Base-by-base conservation (phyloP, 2,113 vertebrate genomes). In the Aramus guarauna region DNA sequence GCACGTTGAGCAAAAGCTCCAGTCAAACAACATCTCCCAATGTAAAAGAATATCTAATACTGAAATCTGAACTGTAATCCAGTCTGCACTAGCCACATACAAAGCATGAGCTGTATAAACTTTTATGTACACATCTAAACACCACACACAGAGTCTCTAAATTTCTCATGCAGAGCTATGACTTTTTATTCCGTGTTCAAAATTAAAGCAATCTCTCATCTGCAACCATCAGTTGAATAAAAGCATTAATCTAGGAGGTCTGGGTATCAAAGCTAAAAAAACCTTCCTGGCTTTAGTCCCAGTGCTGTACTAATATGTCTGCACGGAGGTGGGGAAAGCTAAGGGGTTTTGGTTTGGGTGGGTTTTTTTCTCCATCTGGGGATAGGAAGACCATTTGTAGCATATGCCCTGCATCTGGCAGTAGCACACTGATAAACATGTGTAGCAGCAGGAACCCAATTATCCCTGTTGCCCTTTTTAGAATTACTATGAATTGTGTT, bases 391-490 rank as follows among this genome's bases (percentile, higher is more conserved):
- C 37, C 86, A 71, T 91, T 97, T 59, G 92, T 62, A 97, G 67
- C 84, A 95, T 72, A 84, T 82, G 90, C 75, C 85, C 77, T 92
- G 87, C 96, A 98, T 97, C 95, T 96, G 97, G 95, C 83, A 78
- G 84, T 77, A 76, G 74, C 36, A 15, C 78, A 30, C 90, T 95
- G 88, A 97, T 88, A 97, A 98, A 95, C 87, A 92, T 48, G 63
- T 94, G 91, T 72, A 96, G 83, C 75, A 58, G 96, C 95, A 89
- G 90, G 90, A 88, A 81, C 93, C 87, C 86, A 95, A 94, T 97
- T 97, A 97, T 92, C 67, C 92, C 69, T 74, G 69, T 78, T 93
- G 79, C 73, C 81, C 90, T 85, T 95, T 85, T 94, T 76, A 94
- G 83, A 82, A 79, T 92, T 90, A 88, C 92, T 92, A 37, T 20